phyloP scores from a whole-genome alignment of 2,113 vertebrate genomes.

The Cyrtonyx montezumae region DNA sequence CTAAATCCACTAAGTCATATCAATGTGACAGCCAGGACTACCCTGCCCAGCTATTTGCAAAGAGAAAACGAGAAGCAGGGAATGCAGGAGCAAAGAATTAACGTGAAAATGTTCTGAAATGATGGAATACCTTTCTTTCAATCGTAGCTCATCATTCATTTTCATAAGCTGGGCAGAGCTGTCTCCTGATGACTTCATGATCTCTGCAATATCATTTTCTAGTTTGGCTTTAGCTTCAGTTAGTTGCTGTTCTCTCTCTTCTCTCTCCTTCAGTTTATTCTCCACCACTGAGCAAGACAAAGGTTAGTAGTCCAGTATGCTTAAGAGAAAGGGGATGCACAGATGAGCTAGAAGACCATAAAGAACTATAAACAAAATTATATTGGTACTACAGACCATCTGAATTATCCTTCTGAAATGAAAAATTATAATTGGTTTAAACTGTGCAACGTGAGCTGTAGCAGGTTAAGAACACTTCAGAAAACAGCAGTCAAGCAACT shows the following conservation, averaged over 20 bases:
- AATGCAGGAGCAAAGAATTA: background rate
- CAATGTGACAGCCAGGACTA: background rate
- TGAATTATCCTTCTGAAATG: background rate
- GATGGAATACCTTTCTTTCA: constrained; percentile 88
- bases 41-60: background rate
- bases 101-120: background rate
- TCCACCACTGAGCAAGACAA: constrained; percentile 81
- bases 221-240: constrained; percentile 88
- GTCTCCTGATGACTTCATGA: constrained; percentile 93
- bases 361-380: background rate
- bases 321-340: background rate
- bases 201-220: constrained; percentile 90
- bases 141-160: constrained; percentile 90
- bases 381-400: background rate
- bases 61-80: background rate
- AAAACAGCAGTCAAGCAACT: background rate
- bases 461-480: background rate
- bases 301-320: background rate
- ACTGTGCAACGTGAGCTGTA: background rate
- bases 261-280: constrained; percentile 84
- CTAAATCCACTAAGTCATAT: constrained; percentile 21
- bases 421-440: background rate
- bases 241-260: constrained; percentile 87
- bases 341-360: background rate
- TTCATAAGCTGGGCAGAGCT: constrained; percentile 90